These are phyloP conservation scores for Gephyroberyx darwinii DNA, from an alignment of 2,797 vertebrate genomes.

Conservation along the genomic window DNA sequence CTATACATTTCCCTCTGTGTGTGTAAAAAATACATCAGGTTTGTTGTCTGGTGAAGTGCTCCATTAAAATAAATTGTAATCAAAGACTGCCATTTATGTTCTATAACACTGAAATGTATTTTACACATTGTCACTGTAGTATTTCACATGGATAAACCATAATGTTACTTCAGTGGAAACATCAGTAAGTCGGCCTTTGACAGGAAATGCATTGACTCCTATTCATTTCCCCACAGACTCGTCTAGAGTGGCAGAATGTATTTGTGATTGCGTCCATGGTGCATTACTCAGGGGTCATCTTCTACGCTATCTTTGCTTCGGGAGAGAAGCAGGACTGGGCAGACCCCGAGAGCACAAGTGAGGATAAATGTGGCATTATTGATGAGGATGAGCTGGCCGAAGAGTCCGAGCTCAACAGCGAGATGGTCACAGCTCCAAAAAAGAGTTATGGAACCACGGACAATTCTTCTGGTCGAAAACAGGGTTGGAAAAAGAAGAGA, in stretches of 20 bases:
- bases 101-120: constrained; percentile 31
- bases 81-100: constrained; percentile 30
- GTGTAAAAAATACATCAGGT: constrained; percentile 18
- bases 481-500: constrained; percentile 84
- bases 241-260: constrained; percentile 98
- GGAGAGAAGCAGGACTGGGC: constrained; percentile 98
- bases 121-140: constrained; percentile 21
- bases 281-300: constrained; percentile 96
- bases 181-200: constrained; percentile 18
- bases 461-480: constrained; percentile 78
- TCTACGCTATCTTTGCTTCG: constrained; percentile 98
- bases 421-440: constrained; percentile 77
- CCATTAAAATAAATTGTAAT: constrained; percentile 2
- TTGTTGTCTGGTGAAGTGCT: constrained; percentile 7
- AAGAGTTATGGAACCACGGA: constrained; percentile 92
- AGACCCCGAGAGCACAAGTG: constrained; percentile 89
- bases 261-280: constrained; percentile 96
- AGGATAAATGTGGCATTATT: constrained; percentile 95
- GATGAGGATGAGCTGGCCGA: constrained; percentile 93
- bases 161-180: constrained; percentile 14
- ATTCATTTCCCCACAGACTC: constrained; percentile 83
- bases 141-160: constrained; percentile 22
- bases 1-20: neutral
- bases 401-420: constrained; percentile 89
- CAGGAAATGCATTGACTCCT: constrained; percentile 37